phyloP scores from a whole-genome alignment of 1,140 invertebrate species.

The Nasonia vitripennis region DNA sequence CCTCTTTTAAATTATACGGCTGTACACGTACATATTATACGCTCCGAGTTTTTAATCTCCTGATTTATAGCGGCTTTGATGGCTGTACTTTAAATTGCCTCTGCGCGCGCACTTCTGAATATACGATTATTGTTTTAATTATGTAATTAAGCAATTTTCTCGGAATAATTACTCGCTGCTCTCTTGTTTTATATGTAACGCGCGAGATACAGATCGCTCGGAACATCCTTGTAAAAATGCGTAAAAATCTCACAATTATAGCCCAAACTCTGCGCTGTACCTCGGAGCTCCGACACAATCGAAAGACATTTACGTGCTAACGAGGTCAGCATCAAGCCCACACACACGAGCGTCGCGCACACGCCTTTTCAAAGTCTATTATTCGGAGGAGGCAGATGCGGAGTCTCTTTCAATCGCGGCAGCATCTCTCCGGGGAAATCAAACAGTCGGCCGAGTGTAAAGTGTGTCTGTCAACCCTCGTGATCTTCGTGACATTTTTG shows the following conservation, averaged over 20 bases:
- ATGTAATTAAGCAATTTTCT: not conserved
- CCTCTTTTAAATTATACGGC: slow-evolving; percentile 11
- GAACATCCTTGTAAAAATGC: too few species aligned
- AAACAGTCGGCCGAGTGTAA: not conserved
- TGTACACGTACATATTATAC: too few species aligned
- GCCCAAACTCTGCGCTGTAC: too few species aligned
- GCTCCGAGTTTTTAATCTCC: not conserved
- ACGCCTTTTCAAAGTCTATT: slow-evolving; percentile 5
- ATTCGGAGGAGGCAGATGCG: not conserved
- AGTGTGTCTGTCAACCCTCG: not conserved
- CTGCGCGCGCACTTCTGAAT: not conserved
- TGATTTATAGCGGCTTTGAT: slow-evolving; percentile 6
- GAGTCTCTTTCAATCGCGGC: not conserved
- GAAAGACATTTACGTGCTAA: not conserved
- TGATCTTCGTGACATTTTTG: not conserved
- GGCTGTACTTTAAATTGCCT: not conserved
- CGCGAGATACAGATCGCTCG: too few species aligned
- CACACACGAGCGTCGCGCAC: not conserved
- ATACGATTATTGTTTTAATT: not conserved
- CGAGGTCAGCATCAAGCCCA: not conserved
- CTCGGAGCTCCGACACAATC: not conserved
- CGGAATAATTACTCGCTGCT: too few species aligned
- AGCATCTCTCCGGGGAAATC: slow-evolving; percentile 2
- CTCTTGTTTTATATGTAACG: too few species aligned
- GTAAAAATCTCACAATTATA: too few species aligned